Conservation (phyloP, 2,113 vertebrate species). For the Zosterops pallidus region DNA sequence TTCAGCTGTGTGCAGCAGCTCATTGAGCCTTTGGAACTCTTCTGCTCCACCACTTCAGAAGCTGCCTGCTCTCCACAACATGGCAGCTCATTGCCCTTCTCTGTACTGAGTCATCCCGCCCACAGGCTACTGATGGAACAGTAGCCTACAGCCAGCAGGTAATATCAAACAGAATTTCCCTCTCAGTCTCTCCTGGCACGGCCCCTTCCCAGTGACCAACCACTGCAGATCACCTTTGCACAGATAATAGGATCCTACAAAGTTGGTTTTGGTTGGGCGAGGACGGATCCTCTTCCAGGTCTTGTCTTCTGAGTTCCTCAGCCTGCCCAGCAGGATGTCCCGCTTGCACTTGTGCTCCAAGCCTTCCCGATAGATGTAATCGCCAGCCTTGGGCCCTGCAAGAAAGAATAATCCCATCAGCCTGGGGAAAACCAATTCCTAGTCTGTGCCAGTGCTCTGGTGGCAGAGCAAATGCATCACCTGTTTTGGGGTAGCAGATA, state of each 20-base stretch:
- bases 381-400: slow-evolving; percentile 81
- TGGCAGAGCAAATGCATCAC: slow-evolving; percentile 62
- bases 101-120: neutral
- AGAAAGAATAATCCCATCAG: neutral
- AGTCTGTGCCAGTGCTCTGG: neutral
- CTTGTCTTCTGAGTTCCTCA: slow-evolving; percentile 78
- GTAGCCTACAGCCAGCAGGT: neutral
- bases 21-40: neutral
- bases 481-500: slow-evolving; percentile 91
- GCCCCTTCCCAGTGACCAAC: neutral
- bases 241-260: slow-evolving; percentile 85
- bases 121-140: neutral
- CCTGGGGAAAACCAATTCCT: neutral
- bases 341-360: slow-evolving; percentile 86
- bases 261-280: slow-evolving; percentile 82
- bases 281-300: slow-evolving; percentile 90
- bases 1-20: neutral
- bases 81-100: neutral
- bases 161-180: neutral
- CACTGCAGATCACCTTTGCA: slow-evolving; percentile 83
- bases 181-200: neutral
- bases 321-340: slow-evolving; percentile 85
- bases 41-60: neutral
- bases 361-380: slow-evolving; percentile 85
- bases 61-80: neutral